A percentile compares a stretch with the other conserved stretches of the same genome.
Evolutionary conservation across 1,140 invertebrate genomes (phyloP).

Genomic region (Neodiprion pinetum): DNA sequence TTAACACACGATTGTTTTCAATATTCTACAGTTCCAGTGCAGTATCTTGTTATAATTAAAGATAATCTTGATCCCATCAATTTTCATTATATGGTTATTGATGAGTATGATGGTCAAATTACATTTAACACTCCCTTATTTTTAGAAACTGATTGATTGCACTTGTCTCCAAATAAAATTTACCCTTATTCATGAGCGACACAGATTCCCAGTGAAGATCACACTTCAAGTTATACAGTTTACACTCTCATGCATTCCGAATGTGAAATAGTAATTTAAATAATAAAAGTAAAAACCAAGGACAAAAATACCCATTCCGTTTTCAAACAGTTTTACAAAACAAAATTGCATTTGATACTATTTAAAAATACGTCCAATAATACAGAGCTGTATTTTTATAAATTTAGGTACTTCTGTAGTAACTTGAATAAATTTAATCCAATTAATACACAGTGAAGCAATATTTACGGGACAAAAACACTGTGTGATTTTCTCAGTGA

Average conservation of each 20-base stretch:
- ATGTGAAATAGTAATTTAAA: background rate
- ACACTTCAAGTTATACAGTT: no score
- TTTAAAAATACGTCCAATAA: no score
- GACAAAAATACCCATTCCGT: background rate
- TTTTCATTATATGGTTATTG: background rate
- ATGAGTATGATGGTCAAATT: no score
- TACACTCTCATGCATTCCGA: no score
- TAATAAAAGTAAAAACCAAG: background rate
- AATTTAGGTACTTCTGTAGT: no score
- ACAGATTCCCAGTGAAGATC: background rate
- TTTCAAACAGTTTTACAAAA: background rate
- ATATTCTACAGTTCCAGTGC: background rate
- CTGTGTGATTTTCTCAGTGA: no score
- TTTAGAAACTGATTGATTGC: constrained; percentile 14
- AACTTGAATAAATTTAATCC: no score
- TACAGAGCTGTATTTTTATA: no score
- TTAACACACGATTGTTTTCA: background rate
- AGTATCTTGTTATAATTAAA: background rate
- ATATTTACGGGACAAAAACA: no score
- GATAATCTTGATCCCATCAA: background rate
- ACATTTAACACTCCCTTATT: background rate
- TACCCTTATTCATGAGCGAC: background rate
- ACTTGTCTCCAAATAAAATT: background rate
- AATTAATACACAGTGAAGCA: no score
- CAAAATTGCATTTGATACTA: background rate